Base-by-base conservation (phyloP, 92 coral and sea anemone genomes). In the Epizoanthus scotinus region DNA sequence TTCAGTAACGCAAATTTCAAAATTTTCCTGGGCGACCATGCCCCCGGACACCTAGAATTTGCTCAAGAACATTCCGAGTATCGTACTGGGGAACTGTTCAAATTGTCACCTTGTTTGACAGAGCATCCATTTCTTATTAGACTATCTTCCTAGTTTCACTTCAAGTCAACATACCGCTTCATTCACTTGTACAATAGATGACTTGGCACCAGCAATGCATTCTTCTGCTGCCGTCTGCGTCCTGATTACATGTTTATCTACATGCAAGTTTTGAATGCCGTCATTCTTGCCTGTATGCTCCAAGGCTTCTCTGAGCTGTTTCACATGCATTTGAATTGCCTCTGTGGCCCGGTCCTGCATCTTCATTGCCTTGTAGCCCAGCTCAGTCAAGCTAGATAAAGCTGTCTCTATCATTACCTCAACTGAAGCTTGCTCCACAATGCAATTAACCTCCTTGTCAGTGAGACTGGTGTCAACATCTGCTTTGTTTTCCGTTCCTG, bases 381-480 rank as follows among this genome's bases (percentile, higher is more conserved):
- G 36, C 50, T 78, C 78, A 64, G 85, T 83, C 40, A 91, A 62
- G 19, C 60, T 83, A 2, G 77, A 74, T 50, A 95, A 6, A 19
- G 97, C 94, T 50, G 92, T 85, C 28, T 91, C 78, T 28, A 95
- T 87, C 70, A 90, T 83, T 19, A 91, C 88, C 70, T 89, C 99
- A 79, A 91, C 77, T 10, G 98, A 87, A 21, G 93, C 84, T 71
- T 89, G 93, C 53, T 91, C 98, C 8, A 79, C 83, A 60, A 86
- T 87, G 27, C 74, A 50, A 63, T 85, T 87, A 8, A 90, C 78
- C 73, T 87, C 92, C 60, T 89, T 82, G 52, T 93, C 94, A 17
- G 94, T 94, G 2, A 86, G 82, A 25, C 84, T 78, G 50, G 89
- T 88, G 26, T 88, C 91, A 65, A 83, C 65, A 34, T 63, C 56